Conservation (phyloP, 2,797 vertebrate genomes). For the Squalus acanthias region DNA sequence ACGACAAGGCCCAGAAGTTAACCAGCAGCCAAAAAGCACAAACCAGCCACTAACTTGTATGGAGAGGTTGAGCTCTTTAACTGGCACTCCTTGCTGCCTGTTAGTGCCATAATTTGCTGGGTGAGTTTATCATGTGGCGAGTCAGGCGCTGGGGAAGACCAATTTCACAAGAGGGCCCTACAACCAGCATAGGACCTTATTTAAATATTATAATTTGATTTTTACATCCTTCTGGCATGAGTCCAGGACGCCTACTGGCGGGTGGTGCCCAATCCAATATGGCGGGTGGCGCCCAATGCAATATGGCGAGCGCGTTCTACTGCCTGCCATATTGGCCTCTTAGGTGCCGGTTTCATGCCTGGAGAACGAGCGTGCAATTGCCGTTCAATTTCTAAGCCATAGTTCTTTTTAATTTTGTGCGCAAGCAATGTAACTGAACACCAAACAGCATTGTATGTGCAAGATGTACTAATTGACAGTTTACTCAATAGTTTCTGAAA, state of each 20-base stretch:
- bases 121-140: too few relatives aligned
- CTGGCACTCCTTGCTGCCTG: neutral
- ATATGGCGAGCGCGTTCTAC: too few relatives aligned
- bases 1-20: neutral
- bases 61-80: neutral
- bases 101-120: neutral
- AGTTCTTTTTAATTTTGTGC: neutral
- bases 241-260: too few relatives aligned
- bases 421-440: neutral
- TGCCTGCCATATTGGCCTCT: neutral
- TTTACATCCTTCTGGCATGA: neutral
- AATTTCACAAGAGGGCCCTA: neutral
- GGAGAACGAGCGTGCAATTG: too few relatives aligned
- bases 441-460: neutral
- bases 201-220: neutral
- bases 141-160: neutral
- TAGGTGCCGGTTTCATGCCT: neutral
- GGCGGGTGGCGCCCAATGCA: too few relatives aligned
- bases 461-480: neutral
- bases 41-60: neutral
- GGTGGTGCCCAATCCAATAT: too few relatives aligned
- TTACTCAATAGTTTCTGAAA: neutral
- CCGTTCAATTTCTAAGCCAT: too few relatives aligned
- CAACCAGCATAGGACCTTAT: neutral
- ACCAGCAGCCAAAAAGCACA: too few relatives aligned